phyloP scores from a whole-genome alignment of 2,888 invertebrate species.

The Lathronympha strigana region DNA sequence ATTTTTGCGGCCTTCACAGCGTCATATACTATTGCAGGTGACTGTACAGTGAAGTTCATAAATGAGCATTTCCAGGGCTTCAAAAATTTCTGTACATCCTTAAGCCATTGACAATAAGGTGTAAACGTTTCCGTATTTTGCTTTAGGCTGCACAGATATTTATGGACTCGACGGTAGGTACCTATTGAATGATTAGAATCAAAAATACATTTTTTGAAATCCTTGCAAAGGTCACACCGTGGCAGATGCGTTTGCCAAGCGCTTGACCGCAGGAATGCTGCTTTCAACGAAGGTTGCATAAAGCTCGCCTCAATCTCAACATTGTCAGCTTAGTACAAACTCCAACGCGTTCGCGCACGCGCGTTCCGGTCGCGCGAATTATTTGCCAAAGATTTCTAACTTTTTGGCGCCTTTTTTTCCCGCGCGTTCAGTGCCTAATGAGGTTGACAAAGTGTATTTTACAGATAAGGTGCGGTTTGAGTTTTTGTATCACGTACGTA shows the following conservation, averaged over 20 bases:
- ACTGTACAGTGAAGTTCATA: no score
- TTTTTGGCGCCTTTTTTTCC: slow-evolving; percentile 26
- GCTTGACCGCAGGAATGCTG: slow-evolving; percentile 80
- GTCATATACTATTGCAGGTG: no score
- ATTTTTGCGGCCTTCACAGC: no score
- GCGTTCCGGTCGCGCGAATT: slow-evolving; percentile 62
- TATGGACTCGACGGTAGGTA: no score
- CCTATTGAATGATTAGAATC: slow-evolving; percentile 1
- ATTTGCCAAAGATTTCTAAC: slow-evolving; percentile 37
- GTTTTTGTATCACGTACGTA: slow-evolving; percentile 38
- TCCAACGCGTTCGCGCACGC: slow-evolving; percentile 67
- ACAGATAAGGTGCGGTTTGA: slow-evolving; percentile 25
- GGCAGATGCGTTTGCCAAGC: slow-evolving; percentile 61
- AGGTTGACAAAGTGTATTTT: slow-evolving; percentile 50
- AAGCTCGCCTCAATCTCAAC: slow-evolving; percentile 68
- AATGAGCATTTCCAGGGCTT: no score
- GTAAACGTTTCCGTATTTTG: no score
- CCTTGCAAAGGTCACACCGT: slow-evolving; percentile 69
- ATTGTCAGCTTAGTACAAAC: slow-evolving; percentile 72
- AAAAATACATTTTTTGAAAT: slow-evolving; percentile 44
- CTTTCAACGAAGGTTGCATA: slow-evolving; percentile 80
- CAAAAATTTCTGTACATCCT: no score
- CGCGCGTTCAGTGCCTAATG: slow-evolving; percentile 50
- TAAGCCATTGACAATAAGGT: no score
- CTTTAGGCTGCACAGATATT: no score